Percentiles rank a stretch among this genome's conserved stretches.
These are phyloP conservation scores for Agonopterix arenella DNA, from an alignment of 2,888 invertebrate genomes.

Conservation along the genomic window DNA sequence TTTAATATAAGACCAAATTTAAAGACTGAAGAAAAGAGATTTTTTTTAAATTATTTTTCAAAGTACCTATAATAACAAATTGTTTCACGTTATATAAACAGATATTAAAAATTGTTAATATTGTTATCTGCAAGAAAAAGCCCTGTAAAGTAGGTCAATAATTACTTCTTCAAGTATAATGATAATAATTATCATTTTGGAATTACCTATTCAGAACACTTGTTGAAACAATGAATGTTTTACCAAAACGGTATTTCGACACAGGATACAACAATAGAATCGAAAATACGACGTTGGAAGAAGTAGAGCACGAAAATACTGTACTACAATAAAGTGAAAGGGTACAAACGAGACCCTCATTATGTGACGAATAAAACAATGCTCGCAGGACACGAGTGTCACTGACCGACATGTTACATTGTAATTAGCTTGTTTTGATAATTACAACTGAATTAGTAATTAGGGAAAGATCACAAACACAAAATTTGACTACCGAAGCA, in stretches of 20 bases:
- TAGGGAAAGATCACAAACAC: conserved; percentile 6
- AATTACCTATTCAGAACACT: no score
- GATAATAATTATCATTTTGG: no score
- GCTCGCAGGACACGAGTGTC: conserved; percentile 12
- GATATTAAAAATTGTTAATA: no score
- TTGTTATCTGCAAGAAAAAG: no score
- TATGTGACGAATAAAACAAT: conserved; percentile 19
- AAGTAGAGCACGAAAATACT: conserved; percentile 74
- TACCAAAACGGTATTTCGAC: neutral
- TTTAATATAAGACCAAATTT: no score
- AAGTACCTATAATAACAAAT: no score
- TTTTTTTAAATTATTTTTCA: no score
- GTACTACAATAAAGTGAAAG: conserved; percentile 72
- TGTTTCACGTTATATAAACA: no score
- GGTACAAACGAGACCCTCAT: conserved; percentile 37
- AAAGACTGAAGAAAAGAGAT: no score
- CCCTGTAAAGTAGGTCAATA: no score
- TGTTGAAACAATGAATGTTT: neutral
- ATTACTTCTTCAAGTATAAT: no score
- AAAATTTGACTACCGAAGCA: conserved; percentile 31
- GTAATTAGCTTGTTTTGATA: conserved; percentile 8
- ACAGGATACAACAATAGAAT: conserved; percentile 6
- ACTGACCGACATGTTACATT: neutral
- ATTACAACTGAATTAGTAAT: no score
- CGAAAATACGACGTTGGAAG: conserved; percentile 10